Evolutionary conservation across 2,797 vertebrate genomes (phyloP), one percentile per base, ranked within the genome.

Genomic region (Spinus olivaceus): DNA sequence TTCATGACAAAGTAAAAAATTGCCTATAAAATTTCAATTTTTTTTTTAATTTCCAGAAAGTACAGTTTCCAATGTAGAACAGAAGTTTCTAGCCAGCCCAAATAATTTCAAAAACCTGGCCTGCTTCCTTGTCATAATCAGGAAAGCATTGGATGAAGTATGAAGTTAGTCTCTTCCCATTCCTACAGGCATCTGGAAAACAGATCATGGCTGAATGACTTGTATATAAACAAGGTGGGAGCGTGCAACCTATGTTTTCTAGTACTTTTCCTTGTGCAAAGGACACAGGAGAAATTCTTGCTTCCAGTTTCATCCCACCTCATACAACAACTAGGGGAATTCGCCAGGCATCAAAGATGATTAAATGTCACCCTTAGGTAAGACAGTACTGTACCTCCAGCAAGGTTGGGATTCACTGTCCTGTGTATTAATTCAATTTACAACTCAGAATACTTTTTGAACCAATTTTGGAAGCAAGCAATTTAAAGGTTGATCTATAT

Each of bases 401-500:
- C 42, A 94, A 65, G 28, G 44, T 0, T 71, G 74, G 28, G 16
- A 61, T 84, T 80, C 80, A 69, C 23, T 30, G 8, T 51, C 76
- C 49, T 44, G 20, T 32, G 25, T 33, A 57, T 70, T 73, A 77
- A 64, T 24, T 33, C 46, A 9, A 49, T 54, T 84, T 78, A 39
- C 64, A n/a, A 30, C 8, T 61, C 46, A 21, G 74, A 96, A 82
- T 61, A 64, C 24, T 42, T 83, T 91, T 88, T 51, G 63, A 92
- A 65, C 8, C 22, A 41, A 30, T 90, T 90, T 77, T 70, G 60
- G 64, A 81, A 90, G 41, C 37, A 69, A 88, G 60, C 9, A 87
- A 33, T 88, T 87, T 77, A 64, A 69, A 94, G n/a, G 65, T 4
- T 84, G 57, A 69, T 63, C 64, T 86, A 46, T 87, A 79, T 91